Evolutionary conservation across 2,888 invertebrate species (phyloP), one percentile per base, ranked within the genome.

Genomic region (Belgica antarctica): DNA sequence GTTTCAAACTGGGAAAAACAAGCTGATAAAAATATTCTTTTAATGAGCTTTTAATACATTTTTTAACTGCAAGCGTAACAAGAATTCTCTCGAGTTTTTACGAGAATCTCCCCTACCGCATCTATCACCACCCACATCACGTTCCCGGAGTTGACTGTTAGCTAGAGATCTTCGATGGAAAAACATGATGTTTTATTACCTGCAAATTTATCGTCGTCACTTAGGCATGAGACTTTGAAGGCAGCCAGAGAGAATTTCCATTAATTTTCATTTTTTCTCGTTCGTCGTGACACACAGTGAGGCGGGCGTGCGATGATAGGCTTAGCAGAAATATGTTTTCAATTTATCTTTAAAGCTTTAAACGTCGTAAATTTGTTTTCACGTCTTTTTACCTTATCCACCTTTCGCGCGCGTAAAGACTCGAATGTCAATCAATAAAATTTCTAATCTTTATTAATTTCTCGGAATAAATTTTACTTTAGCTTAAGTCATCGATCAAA

Each of bases 401-500:
- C 57, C 24, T 17, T 5, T 27, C 10, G 12, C 4, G 27, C 25
- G n/a, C 25, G 27, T 1, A 27, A 59, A n/a, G n/a, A n/a, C 59
- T 27, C 12, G 59, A 59, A 59, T 27, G 59, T 59, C 27, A 59
- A 59, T 59, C 59, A 59, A 59, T 59, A 59, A 59, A 59, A 12
- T 25, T 1, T 59, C 27, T 59, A 68, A 68, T 68, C 68, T 52
- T 68, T 68, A 68, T 68, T 57, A 68, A 68, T 68, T 68, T 52
- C 34, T 22, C 12, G 17, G 22, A 68, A 68, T 66, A 66, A 66
- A 66, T 66, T n/a, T 66, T 27, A 61, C 61, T 7, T 5, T 47
- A 25, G 25, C 61, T 15, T 19, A 25, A n/a, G 2, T 17, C 17
- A 17, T 36, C 15, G 5, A 19, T 63, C 63, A 46, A 62, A 31